Percentiles rank a stretch among this genome's conserved stretches.
phyloP scores from a whole-genome alignment of 1,140 invertebrate species.

The Zaprionus gabonicus region DNA sequence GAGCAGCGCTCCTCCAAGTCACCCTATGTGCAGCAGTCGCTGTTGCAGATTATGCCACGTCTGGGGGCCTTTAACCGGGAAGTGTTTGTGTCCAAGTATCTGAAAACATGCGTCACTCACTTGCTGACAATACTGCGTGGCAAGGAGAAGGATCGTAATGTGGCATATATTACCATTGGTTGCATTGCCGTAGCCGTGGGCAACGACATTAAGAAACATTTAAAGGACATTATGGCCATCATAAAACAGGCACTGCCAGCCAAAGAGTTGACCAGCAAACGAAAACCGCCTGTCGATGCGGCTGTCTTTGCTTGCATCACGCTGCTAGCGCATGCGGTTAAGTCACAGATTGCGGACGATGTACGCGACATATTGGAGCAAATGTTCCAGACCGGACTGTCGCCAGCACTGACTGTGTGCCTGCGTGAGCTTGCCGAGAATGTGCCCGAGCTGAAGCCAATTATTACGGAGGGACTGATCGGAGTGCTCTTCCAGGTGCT shows the following conservation, averaged over 20 bases:
- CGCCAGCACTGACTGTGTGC: conserved; percentile 95
- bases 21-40: conserved; percentile 93
- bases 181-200: conserved; percentile 96
- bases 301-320: conserved; percentile 98
- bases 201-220: conserved; percentile 91
- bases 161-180: conserved; percentile 95
- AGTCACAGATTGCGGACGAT: conserved; percentile 90
- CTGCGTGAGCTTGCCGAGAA: conserved; percentile 94
- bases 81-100: conserved; percentile 91
- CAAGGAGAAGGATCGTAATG: conserved; percentile 92
- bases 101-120: conserved; percentile 91
- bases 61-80: conserved; percentile 96
- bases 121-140: conserved; percentile 90
- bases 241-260: conserved; percentile 92
- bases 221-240: conserved; percentile 94
- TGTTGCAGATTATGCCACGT: conserved; percentile 95
- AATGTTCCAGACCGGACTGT: conserved; percentile 96
- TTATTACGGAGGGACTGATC: conserved; percentile 96
- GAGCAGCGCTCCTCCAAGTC: conserved; percentile 90
- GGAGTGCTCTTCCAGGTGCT: conserved; percentile 94
- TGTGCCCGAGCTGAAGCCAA: conserved; percentile 93
- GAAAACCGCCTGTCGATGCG: conserved; percentile 91
- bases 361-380: conserved; percentile 94
- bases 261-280: conserved; percentile 90
- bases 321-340: conserved; percentile 94